Evolutionary conservation across 2,888 invertebrate genomes (phyloP), one percentile per base, ranked within the genome.

Genomic region (Cataglyphis livida): DNA sequence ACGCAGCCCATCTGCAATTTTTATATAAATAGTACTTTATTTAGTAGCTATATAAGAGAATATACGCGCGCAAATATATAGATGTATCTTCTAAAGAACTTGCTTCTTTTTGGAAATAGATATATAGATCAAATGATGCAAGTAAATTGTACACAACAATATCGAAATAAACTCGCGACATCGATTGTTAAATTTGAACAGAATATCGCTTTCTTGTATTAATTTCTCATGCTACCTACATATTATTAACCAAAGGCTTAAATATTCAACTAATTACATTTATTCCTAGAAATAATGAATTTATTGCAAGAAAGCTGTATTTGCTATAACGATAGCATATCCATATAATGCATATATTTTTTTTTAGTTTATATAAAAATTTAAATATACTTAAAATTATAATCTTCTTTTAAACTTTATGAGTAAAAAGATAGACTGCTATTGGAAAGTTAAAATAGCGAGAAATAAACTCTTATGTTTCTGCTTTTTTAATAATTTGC

Each of bases 21-120:
- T 35, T 35, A 51, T 51, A 48, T 48, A 86, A 64, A 68, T 78
- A 84, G 57, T 78, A 65, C 48, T 82, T 81, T 87, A 84, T 84
- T 85, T 88, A 70, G 48, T 48, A 73, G 9, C 12, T 75, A 64
- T 66, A 65, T 86, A 75, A 21, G 10, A 51, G 44, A 70, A 18
- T 86, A 78, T 7, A 74, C 73, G 84, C 28, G 48, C 48, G 51
- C n/a, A 51, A 51, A 51, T 51, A 51, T 25, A 38, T 54, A 76
- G 41, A 18, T 75, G 25, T 65, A 66, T 66, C 38, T 28, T 51
- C 15, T 41, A 32, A 65, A 28, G 3, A 76, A 28, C 15, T 66
- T 28, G 18, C 35, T 44, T 79, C 1, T 48, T 70, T 79, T 76
- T 66, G 25, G 28, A 76, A 12, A 57, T 35, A 66, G 28, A 57